Evolutionary conservation across 2,113 vertebrate genomes (phyloP).

Genomic region (Myrmophylax atrothorax): DNA sequence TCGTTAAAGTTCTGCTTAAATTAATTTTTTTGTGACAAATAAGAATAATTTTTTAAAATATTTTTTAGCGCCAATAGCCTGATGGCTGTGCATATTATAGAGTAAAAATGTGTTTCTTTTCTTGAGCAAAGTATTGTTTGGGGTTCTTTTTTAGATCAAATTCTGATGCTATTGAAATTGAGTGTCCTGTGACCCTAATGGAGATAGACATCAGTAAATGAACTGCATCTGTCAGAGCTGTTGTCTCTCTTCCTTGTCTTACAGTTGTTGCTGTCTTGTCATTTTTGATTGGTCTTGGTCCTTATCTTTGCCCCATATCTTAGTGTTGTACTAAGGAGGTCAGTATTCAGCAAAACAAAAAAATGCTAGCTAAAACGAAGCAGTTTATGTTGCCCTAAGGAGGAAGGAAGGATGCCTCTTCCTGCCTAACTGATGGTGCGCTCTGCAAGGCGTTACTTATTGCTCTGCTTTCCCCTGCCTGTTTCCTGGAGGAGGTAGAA

Average conservation of each 20-base stretch:
- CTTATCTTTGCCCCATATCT: constrained; percentile 4
- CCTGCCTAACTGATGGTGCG: constrained; percentile 1
- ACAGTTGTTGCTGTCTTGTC: background rate
- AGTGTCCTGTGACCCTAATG: background rate
- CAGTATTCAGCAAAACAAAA: background rate
- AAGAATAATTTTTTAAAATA: background rate
- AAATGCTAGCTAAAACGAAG: background rate
- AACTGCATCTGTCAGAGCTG: background rate
- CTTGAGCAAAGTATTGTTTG: background rate
- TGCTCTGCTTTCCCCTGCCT: constrained; percentile 38
- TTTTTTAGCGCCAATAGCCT: background rate
- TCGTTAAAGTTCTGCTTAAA: background rate
- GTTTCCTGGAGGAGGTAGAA: constrained; percentile 64
- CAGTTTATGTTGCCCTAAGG: background rate
- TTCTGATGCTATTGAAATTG: background rate
- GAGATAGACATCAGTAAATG: rapidly evolving
- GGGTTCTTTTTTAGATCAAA: background rate
- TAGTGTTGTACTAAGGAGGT: background rate
- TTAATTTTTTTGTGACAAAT: rapidly evolving
- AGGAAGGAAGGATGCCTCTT: constrained; percentile 70
- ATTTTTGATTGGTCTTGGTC: background rate
- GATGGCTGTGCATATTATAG: background rate
- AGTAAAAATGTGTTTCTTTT: background rate
- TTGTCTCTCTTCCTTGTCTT: background rate
- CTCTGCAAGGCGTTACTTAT: constrained; percentile 24